Percentiles rank a stretch among this genome's conserved stretches.
Evolutionary conservation across 2,113 vertebrate genomes (phyloP).

Genomic region (Oenanthe oenanthe): DNA sequence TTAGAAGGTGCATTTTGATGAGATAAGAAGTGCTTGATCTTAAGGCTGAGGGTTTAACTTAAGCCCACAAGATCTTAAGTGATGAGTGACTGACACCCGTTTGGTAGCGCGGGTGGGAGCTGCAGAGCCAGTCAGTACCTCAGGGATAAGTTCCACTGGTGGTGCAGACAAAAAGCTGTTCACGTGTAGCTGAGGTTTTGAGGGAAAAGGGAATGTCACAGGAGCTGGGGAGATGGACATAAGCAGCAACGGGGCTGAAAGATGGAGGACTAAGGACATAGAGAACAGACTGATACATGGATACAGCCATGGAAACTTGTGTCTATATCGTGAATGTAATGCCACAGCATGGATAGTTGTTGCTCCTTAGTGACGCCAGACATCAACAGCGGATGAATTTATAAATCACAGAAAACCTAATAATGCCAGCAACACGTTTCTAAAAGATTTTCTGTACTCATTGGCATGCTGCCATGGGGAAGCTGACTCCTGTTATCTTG

Average conservation of each 20-base stretch:
- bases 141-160: accelerated
- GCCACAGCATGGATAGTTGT: background rate
- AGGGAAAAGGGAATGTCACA: accelerated
- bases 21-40: background rate
- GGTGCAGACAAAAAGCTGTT: background rate
- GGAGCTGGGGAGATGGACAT: background rate
- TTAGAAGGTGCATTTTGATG: background rate
- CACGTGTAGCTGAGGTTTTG: accelerated
- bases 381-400: background rate
- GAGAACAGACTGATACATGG: background rate
- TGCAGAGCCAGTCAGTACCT: accelerated
- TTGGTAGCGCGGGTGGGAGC: background rate
- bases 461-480: background rate
- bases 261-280: background rate
- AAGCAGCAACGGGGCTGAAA: background rate
- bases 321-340: accelerated
- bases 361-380: background rate
- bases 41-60: background rate
- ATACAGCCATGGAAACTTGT: background rate
- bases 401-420: background rate
- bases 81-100: background rate
- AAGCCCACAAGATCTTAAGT: accelerated
- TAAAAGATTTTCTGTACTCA: background rate
- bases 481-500: background rate
- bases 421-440: background rate